These are phyloP conservation scores for Metellina segmentata DNA, from an alignment of 2,888 invertebrate genomes.

Conservation along the genomic window DNA sequence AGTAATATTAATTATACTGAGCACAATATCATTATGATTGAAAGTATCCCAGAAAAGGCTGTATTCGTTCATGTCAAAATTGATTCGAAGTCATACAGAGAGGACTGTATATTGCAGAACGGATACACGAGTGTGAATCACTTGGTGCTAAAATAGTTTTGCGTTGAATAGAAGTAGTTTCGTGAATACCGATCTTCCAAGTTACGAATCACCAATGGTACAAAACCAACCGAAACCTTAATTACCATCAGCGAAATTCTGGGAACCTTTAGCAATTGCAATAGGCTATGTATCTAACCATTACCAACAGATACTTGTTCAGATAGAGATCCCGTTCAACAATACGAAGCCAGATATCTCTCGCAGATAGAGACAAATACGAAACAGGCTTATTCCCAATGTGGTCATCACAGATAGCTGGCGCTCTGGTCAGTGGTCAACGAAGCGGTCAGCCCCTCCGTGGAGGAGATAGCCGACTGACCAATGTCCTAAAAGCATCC, in stretches of 20 bases:
- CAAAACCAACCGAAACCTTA: constrained; percentile 13
- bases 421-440: constrained; percentile 58
- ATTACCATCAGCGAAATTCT: not conserved
- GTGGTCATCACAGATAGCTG: constrained; percentile 51
- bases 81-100: no score
- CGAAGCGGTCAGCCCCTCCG: constrained; percentile 44
- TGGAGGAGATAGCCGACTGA: constrained; percentile 51
- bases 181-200: not conserved
- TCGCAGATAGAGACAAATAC: constrained; percentile 24
- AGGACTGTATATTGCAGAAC: no score
- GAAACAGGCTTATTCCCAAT: constrained; percentile 23
- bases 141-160: no score
- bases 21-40: no score
- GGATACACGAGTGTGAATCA: no score
- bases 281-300: constrained; percentile 4
- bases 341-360: constrained; percentile 22
- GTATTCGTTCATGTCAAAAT: no score
- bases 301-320: constrained; percentile 27
- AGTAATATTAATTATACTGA: no score
- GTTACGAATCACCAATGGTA: not conserved
- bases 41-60: no score
- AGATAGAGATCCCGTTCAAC: constrained; percentile 10
- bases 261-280: not conserved
- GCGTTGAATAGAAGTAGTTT: no score
- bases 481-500: constrained; percentile 55